Percentiles rank a stretch among this genome's conserved stretches.
These are phyloP conservation scores for Poeciliopsis infans DNA, from an alignment of 2,797 vertebrate genomes.

Conservation along the genomic window DNA sequence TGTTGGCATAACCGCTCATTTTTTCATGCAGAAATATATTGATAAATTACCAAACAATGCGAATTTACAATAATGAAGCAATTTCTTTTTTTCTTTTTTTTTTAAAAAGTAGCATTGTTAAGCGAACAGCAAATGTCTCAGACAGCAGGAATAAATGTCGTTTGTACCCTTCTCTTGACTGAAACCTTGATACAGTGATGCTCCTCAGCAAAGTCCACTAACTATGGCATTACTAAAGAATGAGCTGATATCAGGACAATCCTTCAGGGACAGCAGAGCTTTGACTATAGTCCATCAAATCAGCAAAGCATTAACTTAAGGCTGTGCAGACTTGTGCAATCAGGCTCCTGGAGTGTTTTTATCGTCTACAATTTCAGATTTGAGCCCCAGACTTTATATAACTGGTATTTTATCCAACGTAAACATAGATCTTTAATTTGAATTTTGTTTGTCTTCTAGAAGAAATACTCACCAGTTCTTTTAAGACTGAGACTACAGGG, in stretches of 20 bases:
- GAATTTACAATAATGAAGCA: not conserved
- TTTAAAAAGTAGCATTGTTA: not conserved
- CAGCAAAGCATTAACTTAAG: not conserved
- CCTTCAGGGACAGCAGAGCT: not conserved
- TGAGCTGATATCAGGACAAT: not conserved
- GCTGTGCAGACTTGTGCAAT: not conserved
- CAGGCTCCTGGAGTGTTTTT: not conserved
- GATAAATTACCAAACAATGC: not conserved
- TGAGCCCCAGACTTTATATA: not conserved
- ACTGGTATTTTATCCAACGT: not conserved
- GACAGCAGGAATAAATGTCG: not conserved
- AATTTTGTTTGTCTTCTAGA: not conserved
- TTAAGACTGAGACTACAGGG: not conserved
- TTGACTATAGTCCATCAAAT: not conserved
- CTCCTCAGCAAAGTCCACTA: not conserved
- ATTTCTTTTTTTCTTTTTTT: not conserved
- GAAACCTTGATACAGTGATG: not conserved
- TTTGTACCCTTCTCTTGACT: not conserved
- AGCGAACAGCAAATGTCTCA: not conserved
- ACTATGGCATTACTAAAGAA: not conserved
- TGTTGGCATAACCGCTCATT: not conserved
- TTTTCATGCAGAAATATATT: not conserved
- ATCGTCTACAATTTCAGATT: not conserved
- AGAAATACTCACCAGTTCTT: not conserved
- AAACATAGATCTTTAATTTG: not conserved